Conservation (phyloP, 2,888 invertebrate genomes). For the Erpobdella octoculata region DNA sequence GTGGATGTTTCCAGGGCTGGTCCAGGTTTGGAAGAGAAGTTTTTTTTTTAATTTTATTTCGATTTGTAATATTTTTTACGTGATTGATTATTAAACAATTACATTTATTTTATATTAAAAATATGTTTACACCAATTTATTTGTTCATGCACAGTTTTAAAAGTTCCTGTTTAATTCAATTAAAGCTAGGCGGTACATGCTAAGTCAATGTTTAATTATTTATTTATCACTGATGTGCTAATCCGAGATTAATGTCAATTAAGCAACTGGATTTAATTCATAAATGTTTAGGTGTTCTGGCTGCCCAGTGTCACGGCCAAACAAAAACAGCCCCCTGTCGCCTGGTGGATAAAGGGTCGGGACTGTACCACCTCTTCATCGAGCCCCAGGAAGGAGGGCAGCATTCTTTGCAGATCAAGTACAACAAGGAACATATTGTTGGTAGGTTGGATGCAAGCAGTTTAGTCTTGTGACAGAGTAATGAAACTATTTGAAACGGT, state of each 20-base stretch:
- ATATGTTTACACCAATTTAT: no score
- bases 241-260: no score
- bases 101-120: background rate
- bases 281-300: constrained; percentile 66
- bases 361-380: constrained; percentile 83
- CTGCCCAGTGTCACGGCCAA: constrained; percentile 90
- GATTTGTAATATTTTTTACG: background rate
- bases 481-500: no score
- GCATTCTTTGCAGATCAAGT: constrained; percentile 85
- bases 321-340: constrained; percentile 92
- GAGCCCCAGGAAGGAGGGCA: constrained; percentile 90
- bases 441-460: constrained; percentile 42
- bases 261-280: no score
- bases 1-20: constrained; percentile 94
- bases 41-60: background rate
- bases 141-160: no score
- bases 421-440: constrained; percentile 58
- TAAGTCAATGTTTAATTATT: no score
- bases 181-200: no score
- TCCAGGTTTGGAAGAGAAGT: constrained; percentile 53
- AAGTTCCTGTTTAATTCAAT: no score
- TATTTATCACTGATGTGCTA: no score
- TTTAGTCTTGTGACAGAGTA: background rate
- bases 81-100: background rate
- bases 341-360: constrained; percentile 83